Evolutionary conservation across 2,888 invertebrate species (phyloP), one percentile per base, ranked within the genome.

Genomic region (Papilio gigon): DNA sequence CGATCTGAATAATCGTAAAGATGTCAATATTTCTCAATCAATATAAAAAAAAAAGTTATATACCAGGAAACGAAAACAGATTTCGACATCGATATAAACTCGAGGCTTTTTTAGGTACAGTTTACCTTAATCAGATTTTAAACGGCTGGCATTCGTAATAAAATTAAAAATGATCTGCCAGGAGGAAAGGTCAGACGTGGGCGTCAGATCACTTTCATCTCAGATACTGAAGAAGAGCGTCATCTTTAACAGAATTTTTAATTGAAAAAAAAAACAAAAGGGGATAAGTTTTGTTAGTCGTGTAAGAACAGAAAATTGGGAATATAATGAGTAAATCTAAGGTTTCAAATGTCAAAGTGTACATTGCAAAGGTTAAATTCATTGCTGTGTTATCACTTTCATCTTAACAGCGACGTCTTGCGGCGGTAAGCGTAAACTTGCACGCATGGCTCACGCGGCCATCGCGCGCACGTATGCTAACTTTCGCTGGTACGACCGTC

Each of bases 401-500:
- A 82, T 84, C 80, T 67, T 17, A 47, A 66, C 60, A 61, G 68
- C 61, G 67, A 71, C 74, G 70, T 74, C 73, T 72, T 74, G 60
- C 20, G 67, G 6, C 63, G 70, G 42, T 14, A 76, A 76, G 74
- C 74, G 75, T 76, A 76, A 77, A 74, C 63, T 22, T 62, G 27
- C 81, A 84, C 85, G 84, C 84, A 27, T 53, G 53, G 53, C n/a
- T 56, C 30, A 83, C 82, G 82, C 82, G 77, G 81, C 79, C 77
- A 74, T 74, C 85, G 84, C 84, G 75, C 73, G 72, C 74, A 72
- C 72, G 68, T 77, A 76, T 76, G 74, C 59, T 71, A 87, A 90
- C 90, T 91, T 91, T 92, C 91, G 88, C 91, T 81, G 74, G 82
- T 82, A 84, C 79, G 91, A 87, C 89, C 89, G 83, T 85, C 89